phyloP scores from a whole-genome alignment of 2,113 vertebrate species.

The Pituophis catenifer region DNA sequence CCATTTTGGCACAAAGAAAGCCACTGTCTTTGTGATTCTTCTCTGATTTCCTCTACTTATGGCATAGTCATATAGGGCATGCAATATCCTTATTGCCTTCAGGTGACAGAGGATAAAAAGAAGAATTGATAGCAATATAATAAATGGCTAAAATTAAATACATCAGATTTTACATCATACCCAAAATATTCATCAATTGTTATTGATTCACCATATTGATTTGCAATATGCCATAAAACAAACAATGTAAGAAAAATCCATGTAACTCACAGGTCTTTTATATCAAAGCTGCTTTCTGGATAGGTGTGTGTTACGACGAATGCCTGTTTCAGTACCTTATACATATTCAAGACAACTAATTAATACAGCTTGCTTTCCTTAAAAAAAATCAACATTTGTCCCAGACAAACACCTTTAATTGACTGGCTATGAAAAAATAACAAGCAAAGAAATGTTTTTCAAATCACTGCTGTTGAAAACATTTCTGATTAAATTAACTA shows the following conservation, averaged over 20 bases:
- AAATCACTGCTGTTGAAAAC: neutral
- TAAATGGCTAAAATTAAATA: neutral
- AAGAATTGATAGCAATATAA: neutral
- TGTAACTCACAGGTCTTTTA: neutral
- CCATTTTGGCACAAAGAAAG: neutral
- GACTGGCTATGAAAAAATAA: neutral
- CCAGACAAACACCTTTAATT: neutral
- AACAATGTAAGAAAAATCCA: constrained; percentile 33
- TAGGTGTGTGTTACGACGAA: constrained; percentile 28
- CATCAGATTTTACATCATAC: neutral
- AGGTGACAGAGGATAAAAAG: neutral
- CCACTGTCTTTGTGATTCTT: neutral
- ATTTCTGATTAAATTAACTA: neutral
- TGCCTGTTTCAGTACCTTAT: constrained; percentile 43
- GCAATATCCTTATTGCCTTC: neutral
- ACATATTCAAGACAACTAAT: constrained; percentile 39
- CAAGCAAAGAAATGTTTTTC: neutral
- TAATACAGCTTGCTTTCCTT: constrained; percentile 10
- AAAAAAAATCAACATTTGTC: constrained; percentile 24
- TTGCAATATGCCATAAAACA: constrained; percentile 18
- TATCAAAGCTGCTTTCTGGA: neutral
- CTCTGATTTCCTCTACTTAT: neutral
- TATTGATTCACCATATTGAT: constrained; percentile 7
- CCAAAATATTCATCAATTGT: constrained; percentile 31
- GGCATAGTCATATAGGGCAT: neutral